phyloP scores from a whole-genome alignment of 2,888 invertebrate genomes.

The Petrolisthes manimaculis region DNA sequence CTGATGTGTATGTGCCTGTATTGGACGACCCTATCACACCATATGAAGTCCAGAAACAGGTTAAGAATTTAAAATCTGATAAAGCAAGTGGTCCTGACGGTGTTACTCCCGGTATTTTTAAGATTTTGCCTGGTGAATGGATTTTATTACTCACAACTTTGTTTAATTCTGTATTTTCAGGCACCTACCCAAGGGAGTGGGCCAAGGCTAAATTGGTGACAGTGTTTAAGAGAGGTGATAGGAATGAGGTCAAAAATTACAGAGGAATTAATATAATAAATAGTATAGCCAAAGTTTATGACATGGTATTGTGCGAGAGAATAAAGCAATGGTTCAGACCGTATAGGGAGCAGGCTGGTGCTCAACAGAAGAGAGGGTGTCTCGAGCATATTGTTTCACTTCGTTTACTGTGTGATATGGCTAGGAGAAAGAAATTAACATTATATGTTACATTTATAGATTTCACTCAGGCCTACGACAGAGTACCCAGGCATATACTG shows the following conservation, averaged over 20 bases:
- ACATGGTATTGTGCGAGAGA: slow-evolving; percentile 21
- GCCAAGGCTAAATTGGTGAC: slow-evolving; percentile 8
- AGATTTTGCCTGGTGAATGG: no score
- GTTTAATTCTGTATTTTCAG: slow-evolving; percentile 3
- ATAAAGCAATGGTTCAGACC: slow-evolving; percentile 17
- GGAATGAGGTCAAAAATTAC: neutral
- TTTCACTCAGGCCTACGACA: slow-evolving; percentile 16
- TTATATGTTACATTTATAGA: slow-evolving; percentile 15
- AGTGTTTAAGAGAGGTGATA: neutral
- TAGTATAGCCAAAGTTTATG: slow-evolving; percentile 2
- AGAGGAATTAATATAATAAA: slow-evolving; percentile 8
- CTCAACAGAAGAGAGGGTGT: neutral
- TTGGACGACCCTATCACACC: neutral
- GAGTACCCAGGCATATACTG: slow-evolving; percentile 5
- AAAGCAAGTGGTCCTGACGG: slow-evolving; percentile 12
- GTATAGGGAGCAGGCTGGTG: slow-evolving; percentile 16
- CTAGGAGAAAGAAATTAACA: slow-evolving; percentile 14
- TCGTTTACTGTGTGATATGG: slow-evolving; percentile 15
- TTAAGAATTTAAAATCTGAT: neutral
- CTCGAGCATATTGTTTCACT: neutral
- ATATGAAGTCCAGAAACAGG: neutral
- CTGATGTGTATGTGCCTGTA: neutral
- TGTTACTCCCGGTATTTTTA: no score
- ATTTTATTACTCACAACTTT: neutral
- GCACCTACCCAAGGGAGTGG: neutral